Base-by-base conservation (phyloP, 2,113 vertebrate species). In the Todiramphus saurophagus region DNA sequence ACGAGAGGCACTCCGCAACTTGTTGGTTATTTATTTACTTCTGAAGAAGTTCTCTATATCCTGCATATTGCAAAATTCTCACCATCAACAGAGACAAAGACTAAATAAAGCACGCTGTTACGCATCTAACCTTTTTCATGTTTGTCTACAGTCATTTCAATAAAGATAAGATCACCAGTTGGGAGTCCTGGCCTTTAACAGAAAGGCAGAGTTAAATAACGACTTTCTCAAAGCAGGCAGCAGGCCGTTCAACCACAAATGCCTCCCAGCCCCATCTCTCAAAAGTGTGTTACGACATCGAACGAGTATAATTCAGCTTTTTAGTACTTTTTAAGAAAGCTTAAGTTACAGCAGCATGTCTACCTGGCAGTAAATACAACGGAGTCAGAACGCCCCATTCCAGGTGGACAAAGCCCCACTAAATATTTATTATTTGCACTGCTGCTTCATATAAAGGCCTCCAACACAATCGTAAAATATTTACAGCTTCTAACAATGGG, bases 281-380 rank as follows among this genome's bases (percentile, higher is more conserved):
- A 48, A 16, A 66, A 31, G 24, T 6, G 6, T 1, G 8, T 12
- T 46, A 70, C 0, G 0, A 62, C 21, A 75, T 3, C 64, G 44
- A 89, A 64, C 21, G 25, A 31, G 19, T 5, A 33, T 9, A 60
- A 55, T 7, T 58, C 77, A 62, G 56, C 23, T 48, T 55, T 79
- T 50, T 1, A 43, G 15, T 25, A 35, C 55, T 17, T 80, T 62
- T 70, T 6, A 53, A 33, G 15, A 51, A 55, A 56, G 11, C 9
- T n/a, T 35, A 58, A 53, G 14, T 6, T 30, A 20, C 1, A 75
- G 39, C 0, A 72, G 9, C 19, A 3, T 56, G 41, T 20, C 31
- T 5, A 2, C 44, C 53, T 14, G 25, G 27, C 68, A 92, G 27
- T 4, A 46, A 23, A 63, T 8, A 27, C 13, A 31, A 19, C 33